These are phyloP conservation scores for Amphipoea lucens DNA, from an alignment of 2,888 invertebrate genomes.

Conservation along the genomic window DNA sequence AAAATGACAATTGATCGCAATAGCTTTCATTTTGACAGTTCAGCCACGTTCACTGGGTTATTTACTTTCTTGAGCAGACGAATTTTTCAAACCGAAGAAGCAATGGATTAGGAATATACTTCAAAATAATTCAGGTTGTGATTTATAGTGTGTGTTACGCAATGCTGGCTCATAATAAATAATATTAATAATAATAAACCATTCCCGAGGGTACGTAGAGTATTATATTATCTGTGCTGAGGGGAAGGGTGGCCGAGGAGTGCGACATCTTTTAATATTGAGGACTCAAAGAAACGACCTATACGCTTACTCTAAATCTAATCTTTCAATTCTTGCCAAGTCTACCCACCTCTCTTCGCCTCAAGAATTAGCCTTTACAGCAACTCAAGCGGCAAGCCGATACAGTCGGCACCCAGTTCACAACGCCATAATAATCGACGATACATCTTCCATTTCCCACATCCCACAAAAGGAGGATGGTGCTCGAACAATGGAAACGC, in stretches of 20 bases:
- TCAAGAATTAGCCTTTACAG: slow-evolving; percentile 29
- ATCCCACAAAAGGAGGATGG: slow-evolving; percentile 74
- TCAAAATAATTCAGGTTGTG: not conserved
- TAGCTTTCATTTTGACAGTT: not conserved
- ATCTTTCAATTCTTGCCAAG: not conserved
- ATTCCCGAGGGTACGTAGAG: not conserved
- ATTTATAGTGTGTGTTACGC: not conserved
- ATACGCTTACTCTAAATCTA: not conserved
- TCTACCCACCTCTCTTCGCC: not conserved
- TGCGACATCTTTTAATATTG: not conserved
- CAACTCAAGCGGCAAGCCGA: slow-evolving; percentile 40
- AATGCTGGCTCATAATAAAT: not conserved
- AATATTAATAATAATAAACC: not conserved
- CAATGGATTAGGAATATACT: too few species aligned
- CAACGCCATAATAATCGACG: slow-evolving; percentile 57
- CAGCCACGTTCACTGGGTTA: not conserved
- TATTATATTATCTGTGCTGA: too few species aligned
- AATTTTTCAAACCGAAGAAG: not conserved
- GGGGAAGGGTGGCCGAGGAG: not conserved
- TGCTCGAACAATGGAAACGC: slow-evolving; percentile 74
- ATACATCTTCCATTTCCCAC: slow-evolving; percentile 71
- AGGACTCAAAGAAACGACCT: not conserved
- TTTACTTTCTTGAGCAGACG: not conserved
- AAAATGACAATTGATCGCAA: too few species aligned
- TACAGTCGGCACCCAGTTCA: slow-evolving; percentile 51